Base-by-base conservation (phyloP, 2,888 invertebrate species). In the Brachypalpus laphriformis region DNA sequence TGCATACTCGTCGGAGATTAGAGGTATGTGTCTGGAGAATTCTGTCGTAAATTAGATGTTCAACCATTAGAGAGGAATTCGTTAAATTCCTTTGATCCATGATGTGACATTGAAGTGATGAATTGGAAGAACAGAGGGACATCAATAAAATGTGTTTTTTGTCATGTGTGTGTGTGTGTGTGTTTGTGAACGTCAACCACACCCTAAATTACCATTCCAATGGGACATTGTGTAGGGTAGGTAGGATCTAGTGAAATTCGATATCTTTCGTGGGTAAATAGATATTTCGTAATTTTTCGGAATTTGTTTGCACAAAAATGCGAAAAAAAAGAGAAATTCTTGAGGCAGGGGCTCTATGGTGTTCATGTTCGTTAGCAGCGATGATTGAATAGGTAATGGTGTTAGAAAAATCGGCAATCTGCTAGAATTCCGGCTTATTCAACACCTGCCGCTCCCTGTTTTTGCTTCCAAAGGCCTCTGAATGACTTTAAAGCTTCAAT, bases 101-200 rank as follows among this genome's bases (percentile, higher is more conserved):
- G 56, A 81, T 66, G 71, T 80, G 75, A 80, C 85, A 66, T 76
- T 70, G 31, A 68, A 63, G 72, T 80, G 71, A 71, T 71, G 71
- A 47, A 71, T 78, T 31, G 63, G 16, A 54, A 22, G 31, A 28
- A 14, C 40, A 5, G 47, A 2, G 18, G n/a, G 28, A 66, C 61
- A 28, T 49, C 47, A 18, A 68, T 68, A 56, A 16, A 59, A n/a
- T n/a, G n/a, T n/a, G n/a, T 61, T 42, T 31, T n/a, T 42, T 22
- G 47, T 71, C n/a, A n/a, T n/a, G n/a, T 25, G 9, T 34, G 34
- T 34, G 8, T 34, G 34, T 25, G n/a, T 28, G 18, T 3, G 16
- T 51, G 22, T 34, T 9, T 34, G 34, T 34, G n/a, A 18, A 18
- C 3, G 25, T 37, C 14, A 25, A 11, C 31, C 72, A 72, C 72